A percentile compares a stretch with the other conserved stretches of the same genome.
phyloP scores from a whole-genome alignment of 2,113 vertebrate species.

The Rhizomys pruinosus region DNA sequence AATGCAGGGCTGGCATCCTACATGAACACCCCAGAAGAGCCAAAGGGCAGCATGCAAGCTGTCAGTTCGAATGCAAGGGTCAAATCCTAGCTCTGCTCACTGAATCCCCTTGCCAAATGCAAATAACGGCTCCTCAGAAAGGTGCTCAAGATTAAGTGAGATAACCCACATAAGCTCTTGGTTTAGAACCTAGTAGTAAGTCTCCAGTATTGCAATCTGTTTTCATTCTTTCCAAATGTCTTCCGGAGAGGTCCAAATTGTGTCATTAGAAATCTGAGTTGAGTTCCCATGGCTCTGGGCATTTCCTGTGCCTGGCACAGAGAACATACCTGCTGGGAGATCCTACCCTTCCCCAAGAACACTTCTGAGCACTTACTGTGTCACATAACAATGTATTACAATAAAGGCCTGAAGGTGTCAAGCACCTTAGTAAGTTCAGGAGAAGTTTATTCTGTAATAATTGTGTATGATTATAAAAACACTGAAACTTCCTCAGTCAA shows the following conservation, averaged over 20 bases:
- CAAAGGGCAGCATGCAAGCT: not conserved
- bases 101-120: not conserved
- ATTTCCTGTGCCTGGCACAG: not conserved
- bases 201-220: not conserved
- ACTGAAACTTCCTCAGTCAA: not conserved
- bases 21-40: not conserved
- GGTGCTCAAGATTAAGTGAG: not conserved
- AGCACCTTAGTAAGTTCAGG: not conserved
- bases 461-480: not conserved
- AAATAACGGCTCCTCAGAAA: not conserved
- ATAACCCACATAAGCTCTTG: slow-evolving; percentile 1
- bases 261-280: not conserved
- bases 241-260: not conserved
- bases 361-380: not conserved
- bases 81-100: not conserved
- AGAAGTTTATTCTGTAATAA: not conserved
- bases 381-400: not conserved
- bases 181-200: not conserved
- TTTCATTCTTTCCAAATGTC: not conserved
- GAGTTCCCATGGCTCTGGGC: not conserved
- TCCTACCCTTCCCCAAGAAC: not conserved
- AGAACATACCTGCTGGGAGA: not conserved
- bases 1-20: not conserved
- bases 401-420: not conserved
- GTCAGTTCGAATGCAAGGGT: not conserved